Evolutionary conservation across 2,888 invertebrate genomes (phyloP).

Genomic region (Trachelus iudaicus): DNA sequence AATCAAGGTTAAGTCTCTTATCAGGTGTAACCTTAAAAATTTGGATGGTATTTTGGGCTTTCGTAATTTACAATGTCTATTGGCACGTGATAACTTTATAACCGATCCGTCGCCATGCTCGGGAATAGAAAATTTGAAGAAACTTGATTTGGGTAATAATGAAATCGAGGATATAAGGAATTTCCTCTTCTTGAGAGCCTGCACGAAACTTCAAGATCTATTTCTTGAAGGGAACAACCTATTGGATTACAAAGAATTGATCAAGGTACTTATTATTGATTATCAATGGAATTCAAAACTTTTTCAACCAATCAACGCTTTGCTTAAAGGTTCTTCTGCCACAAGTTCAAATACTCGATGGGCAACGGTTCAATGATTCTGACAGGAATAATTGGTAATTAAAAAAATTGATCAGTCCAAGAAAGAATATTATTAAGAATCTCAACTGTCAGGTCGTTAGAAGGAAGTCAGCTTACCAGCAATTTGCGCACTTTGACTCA

Average conservation of each 20-base stretch:
- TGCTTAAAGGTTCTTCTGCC: constrained; percentile 23
- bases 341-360: constrained; percentile 27
- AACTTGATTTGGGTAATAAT: constrained; percentile 25
- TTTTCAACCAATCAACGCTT: neutral
- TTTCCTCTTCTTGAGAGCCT: constrained; percentile 24
- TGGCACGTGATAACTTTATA: constrained; percentile 26
- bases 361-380: constrained; percentile 12
- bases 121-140: constrained; percentile 21
- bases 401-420: neutral
- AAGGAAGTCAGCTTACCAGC: neutral
- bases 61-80: constrained; percentile 16
- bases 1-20: neutral
- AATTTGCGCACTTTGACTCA: neutral
- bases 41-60: constrained; percentile 31
- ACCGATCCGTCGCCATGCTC: constrained; percentile 26
- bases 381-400: neutral
- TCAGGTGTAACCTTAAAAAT: constrained; percentile 25
- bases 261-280: constrained; percentile 12
- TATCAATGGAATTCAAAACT: neutral
- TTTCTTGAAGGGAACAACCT: constrained; percentile 22
- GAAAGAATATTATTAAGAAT: neutral
- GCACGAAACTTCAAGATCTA: constrained; percentile 21
- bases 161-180: constrained; percentile 19
- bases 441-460: neutral
- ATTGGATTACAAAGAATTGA: constrained; percentile 19